Conservation (phyloP, 2,113 vertebrate species). For the Protobothrops flavoviridis region DNA sequence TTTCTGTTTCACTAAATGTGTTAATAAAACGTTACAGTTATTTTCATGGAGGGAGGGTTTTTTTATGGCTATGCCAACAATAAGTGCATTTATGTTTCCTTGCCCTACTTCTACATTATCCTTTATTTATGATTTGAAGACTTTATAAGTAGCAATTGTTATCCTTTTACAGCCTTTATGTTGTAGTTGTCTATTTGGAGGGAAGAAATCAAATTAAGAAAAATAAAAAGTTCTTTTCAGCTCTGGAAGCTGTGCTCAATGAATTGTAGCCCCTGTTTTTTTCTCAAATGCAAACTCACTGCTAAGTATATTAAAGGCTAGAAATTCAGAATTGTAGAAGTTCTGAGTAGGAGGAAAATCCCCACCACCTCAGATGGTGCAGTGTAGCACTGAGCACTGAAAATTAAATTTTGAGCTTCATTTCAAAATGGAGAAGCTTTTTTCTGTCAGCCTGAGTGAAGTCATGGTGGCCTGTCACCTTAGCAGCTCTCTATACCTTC, state of each 20-base stretch:
- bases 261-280: conserved; percentile 17
- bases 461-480: neutral
- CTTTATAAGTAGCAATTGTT: conserved; percentile 34
- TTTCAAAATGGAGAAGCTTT: neutral
- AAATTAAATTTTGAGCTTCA: neutral
- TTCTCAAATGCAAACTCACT: conserved; percentile 16
- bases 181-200: conserved; percentile 20
- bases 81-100: conserved; percentile 31
- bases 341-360: neutral
- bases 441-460: neutral
- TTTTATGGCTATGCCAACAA: conserved; percentile 30
- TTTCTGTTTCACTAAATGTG: conserved; percentile 40
- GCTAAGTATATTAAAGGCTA: conserved; percentile 12
- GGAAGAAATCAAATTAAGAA: conserved; percentile 33
- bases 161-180: conserved; percentile 32
- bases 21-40: conserved; percentile 40
- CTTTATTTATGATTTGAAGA: conserved; percentile 32
- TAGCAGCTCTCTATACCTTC: neutral
- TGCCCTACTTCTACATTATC: conserved; percentile 32
- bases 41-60: conserved; percentile 24
- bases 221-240: conserved; percentile 30
- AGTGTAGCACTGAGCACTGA: neutral
- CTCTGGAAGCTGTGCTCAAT: conserved; percentile 5
- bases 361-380: neutral
- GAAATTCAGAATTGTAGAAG: neutral